These are phyloP conservation scores for Coecobrya sp. DNA, from an alignment of 2,888 invertebrate species.

Conservation along the genomic window DNA sequence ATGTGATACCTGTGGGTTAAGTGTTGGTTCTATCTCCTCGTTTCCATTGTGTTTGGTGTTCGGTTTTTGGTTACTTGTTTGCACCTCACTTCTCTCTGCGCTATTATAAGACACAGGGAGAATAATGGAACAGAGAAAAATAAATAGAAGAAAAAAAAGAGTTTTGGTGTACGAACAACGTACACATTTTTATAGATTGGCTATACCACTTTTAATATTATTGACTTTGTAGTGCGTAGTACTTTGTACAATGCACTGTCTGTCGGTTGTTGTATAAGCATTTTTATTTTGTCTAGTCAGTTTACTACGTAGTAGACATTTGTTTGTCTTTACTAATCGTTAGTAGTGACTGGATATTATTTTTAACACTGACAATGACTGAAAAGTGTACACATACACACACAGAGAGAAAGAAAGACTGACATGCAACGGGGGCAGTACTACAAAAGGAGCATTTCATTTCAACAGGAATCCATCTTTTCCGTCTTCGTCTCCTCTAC, in stretches of 20 bases:
- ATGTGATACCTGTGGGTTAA: constrained; percentile 65
- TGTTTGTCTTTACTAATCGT: background rate
- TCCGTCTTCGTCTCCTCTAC: background rate
- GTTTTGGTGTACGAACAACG: no score
- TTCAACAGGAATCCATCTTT: background rate
- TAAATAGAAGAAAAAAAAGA: background rate
- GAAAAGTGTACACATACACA: background rate
- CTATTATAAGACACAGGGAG: no score
- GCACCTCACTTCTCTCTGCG: background rate
- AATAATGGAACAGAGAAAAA: no score
- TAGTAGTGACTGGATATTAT: background rate
- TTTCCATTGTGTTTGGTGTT: background rate
- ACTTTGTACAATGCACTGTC: background rate
- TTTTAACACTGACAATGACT: background rate
- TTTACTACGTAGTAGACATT: background rate
- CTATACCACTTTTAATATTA: background rate
- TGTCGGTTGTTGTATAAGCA: background rate
- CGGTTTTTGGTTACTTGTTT: background rate
- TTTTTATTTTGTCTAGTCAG: background rate
- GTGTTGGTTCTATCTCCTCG: background rate
- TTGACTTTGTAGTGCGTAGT: background rate
- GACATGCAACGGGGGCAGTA: background rate
- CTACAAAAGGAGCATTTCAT: background rate
- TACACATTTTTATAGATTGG: background rate
- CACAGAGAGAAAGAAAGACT: no score